phyloP scores from a whole-genome alignment of 2,797 vertebrate species.

The Sebastes reedi region DNA sequence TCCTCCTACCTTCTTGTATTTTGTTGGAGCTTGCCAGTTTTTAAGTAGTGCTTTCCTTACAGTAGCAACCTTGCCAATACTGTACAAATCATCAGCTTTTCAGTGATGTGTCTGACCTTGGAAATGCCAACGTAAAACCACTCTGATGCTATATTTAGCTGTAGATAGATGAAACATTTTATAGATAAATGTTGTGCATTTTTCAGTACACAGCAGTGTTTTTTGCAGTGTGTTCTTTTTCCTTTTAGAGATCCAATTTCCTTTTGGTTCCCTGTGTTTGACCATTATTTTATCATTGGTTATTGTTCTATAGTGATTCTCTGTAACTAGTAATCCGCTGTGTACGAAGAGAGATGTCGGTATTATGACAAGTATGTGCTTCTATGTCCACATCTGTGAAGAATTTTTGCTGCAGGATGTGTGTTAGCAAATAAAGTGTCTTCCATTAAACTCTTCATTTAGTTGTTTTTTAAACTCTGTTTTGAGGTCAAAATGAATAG shows the following conservation, averaged over 20 bases:
- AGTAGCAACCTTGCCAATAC: constrained; percentile 12
- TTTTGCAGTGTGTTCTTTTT: not conserved
- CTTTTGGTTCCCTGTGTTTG: constrained; percentile 1
- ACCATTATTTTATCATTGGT: constrained; percentile 9
- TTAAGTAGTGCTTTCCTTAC: not conserved
- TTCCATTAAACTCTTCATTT: constrained; percentile 48
- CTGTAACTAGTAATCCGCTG: constrained; percentile 19
- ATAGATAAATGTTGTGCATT: not conserved
- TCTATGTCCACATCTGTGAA: constrained; percentile 81
- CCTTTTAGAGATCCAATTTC: constrained; percentile 13
- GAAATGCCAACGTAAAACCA: constrained; percentile 15
- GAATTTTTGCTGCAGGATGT: constrained; percentile 66
- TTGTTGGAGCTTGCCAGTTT: not conserved
- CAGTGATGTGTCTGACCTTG: constrained; percentile 61
- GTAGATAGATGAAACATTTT: constrained; percentile 31
- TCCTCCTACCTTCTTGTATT: not conserved
- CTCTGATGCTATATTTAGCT: constrained; percentile 56
- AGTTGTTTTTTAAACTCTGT: not conserved
- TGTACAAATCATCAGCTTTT: constrained; percentile 44
- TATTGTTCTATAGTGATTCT: constrained; percentile 33
- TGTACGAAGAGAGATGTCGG: constrained; percentile 13
- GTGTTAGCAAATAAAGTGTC: constrained; percentile 82
- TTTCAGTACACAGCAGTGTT: not conserved
- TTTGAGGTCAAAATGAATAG: not conserved
- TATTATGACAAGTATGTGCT: constrained; percentile 63